phyloP scores from a whole-genome alignment of 2,113 vertebrate genomes.

The Plecotus auritus region DNA sequence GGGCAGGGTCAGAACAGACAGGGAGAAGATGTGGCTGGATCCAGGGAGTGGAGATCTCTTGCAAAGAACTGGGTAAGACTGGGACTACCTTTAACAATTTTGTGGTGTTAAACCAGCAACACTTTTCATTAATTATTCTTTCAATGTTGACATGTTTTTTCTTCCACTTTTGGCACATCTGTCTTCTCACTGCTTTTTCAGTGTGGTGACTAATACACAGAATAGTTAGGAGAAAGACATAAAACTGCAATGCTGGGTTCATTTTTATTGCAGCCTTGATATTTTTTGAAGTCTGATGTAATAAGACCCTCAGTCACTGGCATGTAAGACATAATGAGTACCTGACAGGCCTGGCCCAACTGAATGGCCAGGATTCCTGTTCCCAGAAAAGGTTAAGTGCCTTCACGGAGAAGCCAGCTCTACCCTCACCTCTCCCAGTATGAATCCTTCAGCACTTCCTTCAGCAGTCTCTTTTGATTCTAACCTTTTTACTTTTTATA shows the following conservation, averaged over 20 bases:
- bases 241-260: conserved; percentile 22
- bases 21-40: not conserved
- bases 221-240: conserved; percentile 12
- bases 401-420: not conserved
- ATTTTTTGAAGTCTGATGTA: conserved; percentile 61
- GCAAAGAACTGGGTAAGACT: not conserved
- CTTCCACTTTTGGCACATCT: not conserved
- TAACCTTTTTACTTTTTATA: not conserved
- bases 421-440: not conserved
- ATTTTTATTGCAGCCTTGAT: conserved; percentile 66
- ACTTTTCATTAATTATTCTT: conserved; percentile 40
- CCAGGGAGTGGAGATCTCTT: not conserved
- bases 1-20: not conserved
- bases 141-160: conserved; percentile 39
- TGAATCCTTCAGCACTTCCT: not conserved
- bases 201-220: conserved; percentile 8
- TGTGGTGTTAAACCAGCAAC: not conserved
- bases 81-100: not conserved
- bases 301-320: conserved; percentile 18
- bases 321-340: not conserved
- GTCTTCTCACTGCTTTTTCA: not conserved
- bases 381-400: conserved; percentile 25
- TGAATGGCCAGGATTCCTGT: not conserved
- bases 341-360: conserved; percentile 1
- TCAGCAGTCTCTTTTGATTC: not conserved